Percentiles rank a stretch among this genome's conserved stretches.
Evolutionary conservation across 2,888 invertebrate species (phyloP).

Genomic region (Rhamnusium bicolor): DNA sequence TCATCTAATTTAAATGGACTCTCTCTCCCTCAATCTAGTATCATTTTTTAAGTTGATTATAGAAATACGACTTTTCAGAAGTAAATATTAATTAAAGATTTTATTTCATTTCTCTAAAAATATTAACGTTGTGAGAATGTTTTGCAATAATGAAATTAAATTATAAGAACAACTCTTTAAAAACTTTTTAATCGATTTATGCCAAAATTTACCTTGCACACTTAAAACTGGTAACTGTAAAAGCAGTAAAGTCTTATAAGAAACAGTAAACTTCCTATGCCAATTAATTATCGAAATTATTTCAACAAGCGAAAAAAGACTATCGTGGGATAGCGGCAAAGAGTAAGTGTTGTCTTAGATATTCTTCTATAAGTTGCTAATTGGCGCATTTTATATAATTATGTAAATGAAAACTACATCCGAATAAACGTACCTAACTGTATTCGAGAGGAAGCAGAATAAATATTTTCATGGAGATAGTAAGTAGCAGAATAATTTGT

Average conservation of each 20-base stretch:
- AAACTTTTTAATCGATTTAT: background rate
- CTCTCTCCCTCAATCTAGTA: too few relatives aligned
- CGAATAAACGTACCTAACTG: conserved; percentile 7
- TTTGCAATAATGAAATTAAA: background rate
- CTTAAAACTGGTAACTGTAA: conserved; percentile 21
- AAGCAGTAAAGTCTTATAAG: background rate
- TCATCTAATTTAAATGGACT: too few relatives aligned
- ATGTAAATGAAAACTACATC: conserved; percentile 16
- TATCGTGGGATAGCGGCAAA: conserved; percentile 1
- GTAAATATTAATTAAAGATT: background rate
- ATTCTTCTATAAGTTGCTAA: conserved; percentile 12
- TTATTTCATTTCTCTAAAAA: too few relatives aligned
- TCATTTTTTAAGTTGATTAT: too few relatives aligned
- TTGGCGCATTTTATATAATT: conserved; percentile 19
- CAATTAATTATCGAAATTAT: conserved; percentile 9
- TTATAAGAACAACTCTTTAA: background rate
- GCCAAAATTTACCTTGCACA: background rate
- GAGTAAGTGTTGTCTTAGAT: background rate
- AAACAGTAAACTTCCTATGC: conserved; percentile 17
- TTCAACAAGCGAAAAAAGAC: background rate
- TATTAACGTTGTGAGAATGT: background rate
- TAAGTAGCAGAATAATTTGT: background rate
- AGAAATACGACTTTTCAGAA: too few relatives aligned
- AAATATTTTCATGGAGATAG: background rate
- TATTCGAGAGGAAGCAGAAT: conserved; percentile 16